Percentiles rank a stretch among this genome's conserved stretches.
These are phyloP conservation scores for Andrena cerasifolii DNA, from an alignment of 1,140 invertebrate species.

Conservation along the genomic window DNA sequence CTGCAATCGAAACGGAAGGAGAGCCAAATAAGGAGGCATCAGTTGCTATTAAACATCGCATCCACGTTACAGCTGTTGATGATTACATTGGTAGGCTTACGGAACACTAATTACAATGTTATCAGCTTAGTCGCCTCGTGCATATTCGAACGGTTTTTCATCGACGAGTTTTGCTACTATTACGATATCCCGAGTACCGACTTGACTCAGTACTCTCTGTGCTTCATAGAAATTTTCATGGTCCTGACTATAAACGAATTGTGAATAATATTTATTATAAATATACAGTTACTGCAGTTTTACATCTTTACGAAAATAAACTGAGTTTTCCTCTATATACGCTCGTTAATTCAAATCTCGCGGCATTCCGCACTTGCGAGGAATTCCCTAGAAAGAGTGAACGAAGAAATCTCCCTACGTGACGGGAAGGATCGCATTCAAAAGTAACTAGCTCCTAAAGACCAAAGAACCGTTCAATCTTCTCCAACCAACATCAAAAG, in stretches of 20 bases:
- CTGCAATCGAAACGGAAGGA: constrained; percentile 66
- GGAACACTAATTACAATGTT: constrained; percentile 69
- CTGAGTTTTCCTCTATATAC: neutral
- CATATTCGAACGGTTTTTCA: constrained; percentile 73
- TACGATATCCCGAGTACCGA: constrained; percentile 78
- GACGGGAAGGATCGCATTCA: neutral
- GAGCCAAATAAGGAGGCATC: constrained; percentile 66
- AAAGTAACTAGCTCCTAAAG: neutral
- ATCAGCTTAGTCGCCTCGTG: constrained; percentile 77
- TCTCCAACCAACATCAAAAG: too few relatives aligned
- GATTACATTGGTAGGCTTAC: constrained; percentile 70
- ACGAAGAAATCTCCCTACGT: neutral
- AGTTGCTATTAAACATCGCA: constrained; percentile 66
- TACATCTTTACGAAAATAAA: constrained; percentile 26
- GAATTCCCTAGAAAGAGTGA: neutral
- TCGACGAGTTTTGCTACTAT: constrained; percentile 78
- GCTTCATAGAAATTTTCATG: constrained; percentile 78
- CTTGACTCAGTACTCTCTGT: constrained; percentile 77
- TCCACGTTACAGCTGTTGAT: constrained; percentile 69
- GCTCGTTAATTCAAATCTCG: neutral
- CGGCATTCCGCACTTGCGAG: neutral
- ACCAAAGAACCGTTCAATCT: neutral
- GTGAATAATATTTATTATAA: constrained; percentile 42
- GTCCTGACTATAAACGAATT: constrained; percentile 73
- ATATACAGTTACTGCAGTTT: constrained; percentile 3